Conservation (phyloP, 1,140 invertebrate genomes). For the Drosophila parabipectinata region DNA sequence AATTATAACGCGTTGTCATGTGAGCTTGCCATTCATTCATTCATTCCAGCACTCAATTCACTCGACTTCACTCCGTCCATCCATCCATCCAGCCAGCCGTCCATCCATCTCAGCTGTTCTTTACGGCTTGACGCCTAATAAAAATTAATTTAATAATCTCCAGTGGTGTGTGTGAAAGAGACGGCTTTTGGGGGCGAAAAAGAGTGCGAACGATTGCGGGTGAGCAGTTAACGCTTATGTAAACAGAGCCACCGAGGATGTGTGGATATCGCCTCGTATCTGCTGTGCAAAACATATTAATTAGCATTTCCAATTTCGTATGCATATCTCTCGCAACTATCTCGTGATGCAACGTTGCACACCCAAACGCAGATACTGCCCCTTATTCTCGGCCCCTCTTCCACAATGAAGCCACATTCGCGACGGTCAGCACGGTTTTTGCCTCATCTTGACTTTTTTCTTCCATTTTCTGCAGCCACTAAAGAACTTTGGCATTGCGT, state of each 20-base stretch:
- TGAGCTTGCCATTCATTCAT: slow-evolving; percentile 77
- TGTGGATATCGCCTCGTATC: slow-evolving; percentile 64
- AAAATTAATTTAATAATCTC: slow-evolving; percentile 80
- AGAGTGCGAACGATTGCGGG: slow-evolving; percentile 29
- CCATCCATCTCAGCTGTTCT: slow-evolving; percentile 69
- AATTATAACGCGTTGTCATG: slow-evolving; percentile 81
- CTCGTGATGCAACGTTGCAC: slow-evolving; percentile 78
- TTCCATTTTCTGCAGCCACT: slow-evolving; percentile 29
- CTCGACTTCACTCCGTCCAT: slow-evolving; percentile 22
- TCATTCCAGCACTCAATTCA: slow-evolving; percentile 29
- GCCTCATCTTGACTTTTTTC: slow-evolving; percentile 29
- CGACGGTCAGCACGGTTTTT: slow-evolving; percentile 65
- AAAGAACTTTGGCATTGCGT: slow-evolving; percentile 70
- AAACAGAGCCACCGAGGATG: slow-evolving; percentile 67
- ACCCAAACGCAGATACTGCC: slow-evolving; percentile 36
- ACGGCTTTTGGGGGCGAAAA: not conserved
- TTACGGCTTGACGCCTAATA: slow-evolving; percentile 80
- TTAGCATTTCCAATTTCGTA: slow-evolving; percentile 81
- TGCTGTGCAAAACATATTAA: slow-evolving; percentile 81
- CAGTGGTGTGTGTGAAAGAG: slow-evolving; percentile 21
- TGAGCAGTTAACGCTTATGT: slow-evolving; percentile 73
- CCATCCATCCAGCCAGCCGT: slow-evolving; percentile 12
- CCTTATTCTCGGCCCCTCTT: slow-evolving; percentile 8
- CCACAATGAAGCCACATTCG: slow-evolving; percentile 29
- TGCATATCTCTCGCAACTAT: slow-evolving; percentile 75